Conservation (phyloP, 2,113 vertebrate genomes). For the Grantiella picta region DNA sequence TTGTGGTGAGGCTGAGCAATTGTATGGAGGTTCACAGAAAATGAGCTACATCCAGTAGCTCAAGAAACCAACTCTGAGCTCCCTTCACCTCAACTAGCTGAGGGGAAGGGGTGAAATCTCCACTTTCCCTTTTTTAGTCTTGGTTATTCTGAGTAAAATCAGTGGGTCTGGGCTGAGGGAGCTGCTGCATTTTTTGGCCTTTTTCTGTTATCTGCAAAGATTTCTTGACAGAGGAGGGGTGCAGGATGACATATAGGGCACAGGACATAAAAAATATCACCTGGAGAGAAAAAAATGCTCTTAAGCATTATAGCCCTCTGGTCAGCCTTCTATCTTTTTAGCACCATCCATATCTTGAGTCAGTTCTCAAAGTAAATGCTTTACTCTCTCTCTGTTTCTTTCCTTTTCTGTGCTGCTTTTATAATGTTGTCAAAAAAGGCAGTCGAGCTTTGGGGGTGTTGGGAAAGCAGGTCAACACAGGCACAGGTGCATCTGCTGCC, state of each 20-base stretch:
- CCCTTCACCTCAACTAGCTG: not conserved
- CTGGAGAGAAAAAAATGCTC: not conserved
- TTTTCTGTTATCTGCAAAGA: not conserved
- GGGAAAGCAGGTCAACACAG: constrained; percentile 9
- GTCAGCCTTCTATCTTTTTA: not conserved
- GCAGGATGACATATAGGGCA: not conserved
- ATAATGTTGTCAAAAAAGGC: constrained; percentile 13
- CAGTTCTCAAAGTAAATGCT: not conserved
- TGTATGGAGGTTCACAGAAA: not conserved
- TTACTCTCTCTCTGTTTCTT: not conserved
- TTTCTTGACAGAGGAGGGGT: not conserved
- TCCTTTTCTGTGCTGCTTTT: not conserved
- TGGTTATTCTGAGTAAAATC: not conserved
- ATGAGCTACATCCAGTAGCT: not conserved
- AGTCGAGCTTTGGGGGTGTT: not conserved
- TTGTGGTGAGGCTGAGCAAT: not conserved
- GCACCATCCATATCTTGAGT: not conserved
- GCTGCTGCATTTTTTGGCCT: not conserved
- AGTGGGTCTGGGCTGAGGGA: not conserved
- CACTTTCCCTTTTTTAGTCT: not conserved
- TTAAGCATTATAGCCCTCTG: not conserved
- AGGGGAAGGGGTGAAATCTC: not conserved
- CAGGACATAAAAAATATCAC: not conserved
- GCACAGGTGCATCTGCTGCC: constrained; percentile 2
- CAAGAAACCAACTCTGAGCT: not conserved